Percentiles rank a stretch among this genome's conserved stretches.
Evolutionary conservation across 2,113 vertebrate genomes (phyloP).

Genomic region (Equus quagga): DNA sequence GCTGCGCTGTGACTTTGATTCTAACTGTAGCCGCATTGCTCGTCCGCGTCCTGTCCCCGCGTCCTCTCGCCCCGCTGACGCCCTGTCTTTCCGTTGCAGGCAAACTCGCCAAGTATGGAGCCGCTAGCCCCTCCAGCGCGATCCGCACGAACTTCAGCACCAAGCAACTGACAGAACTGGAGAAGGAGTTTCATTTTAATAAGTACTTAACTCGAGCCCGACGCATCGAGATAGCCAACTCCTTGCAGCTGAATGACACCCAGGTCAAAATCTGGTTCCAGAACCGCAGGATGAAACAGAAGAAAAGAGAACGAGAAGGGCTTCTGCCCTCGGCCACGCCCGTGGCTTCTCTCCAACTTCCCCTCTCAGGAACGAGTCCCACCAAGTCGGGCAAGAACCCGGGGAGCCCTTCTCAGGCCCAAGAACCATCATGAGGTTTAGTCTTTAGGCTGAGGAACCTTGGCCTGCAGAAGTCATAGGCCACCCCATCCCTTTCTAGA

Average conservation of each 20-base stretch:
- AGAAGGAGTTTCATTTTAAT: constrained; percentile 90
- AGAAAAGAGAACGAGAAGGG: constrained; percentile 89
- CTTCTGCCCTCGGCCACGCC: constrained; percentile 72
- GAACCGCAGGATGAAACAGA: constrained; percentile 88
- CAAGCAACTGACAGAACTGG: constrained; percentile 89
- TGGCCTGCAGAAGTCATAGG: constrained; percentile 15
- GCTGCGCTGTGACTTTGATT: background rate
- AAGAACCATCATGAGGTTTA: constrained; percentile 69
- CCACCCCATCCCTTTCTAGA: background rate
- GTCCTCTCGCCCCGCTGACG: background rate
- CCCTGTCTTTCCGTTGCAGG: constrained; percentile 82
- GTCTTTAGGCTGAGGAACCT: background rate
- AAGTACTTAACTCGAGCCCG: constrained; percentile 87
- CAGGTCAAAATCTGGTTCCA: constrained; percentile 91
- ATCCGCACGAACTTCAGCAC: constrained; percentile 89
- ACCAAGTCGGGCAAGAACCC: constrained; percentile 64
- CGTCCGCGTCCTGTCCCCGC: background rate
- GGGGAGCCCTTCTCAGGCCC: constrained; percentile 70
- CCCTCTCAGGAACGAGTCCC: constrained; percentile 57
- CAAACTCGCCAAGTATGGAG: constrained; percentile 79
- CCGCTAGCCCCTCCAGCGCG: constrained; percentile 73
- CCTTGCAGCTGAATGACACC: constrained; percentile 89
- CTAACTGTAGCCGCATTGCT: background rate
- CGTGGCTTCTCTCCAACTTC: constrained; percentile 52
- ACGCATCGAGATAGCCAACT: constrained; percentile 87